Evolutionary conservation across 2,797 vertebrate genomes (phyloP).

Genomic region (Cheirogaleus major): DNA sequence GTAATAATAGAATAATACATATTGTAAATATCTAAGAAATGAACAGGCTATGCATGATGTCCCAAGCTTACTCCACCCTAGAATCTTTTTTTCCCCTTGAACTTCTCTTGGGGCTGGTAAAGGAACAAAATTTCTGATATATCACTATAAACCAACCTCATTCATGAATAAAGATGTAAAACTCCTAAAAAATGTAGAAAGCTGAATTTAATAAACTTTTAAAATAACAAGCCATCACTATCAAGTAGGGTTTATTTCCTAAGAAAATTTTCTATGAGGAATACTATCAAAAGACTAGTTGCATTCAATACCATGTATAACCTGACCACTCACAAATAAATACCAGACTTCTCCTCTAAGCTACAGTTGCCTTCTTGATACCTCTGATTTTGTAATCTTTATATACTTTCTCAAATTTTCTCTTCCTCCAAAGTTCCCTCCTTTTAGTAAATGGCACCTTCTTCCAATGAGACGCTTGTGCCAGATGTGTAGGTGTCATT

Average conservation of each 20-base stretch:
- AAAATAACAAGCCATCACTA: not conserved
- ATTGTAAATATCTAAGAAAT: not conserved
- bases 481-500: not conserved
- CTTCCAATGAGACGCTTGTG: not conserved
- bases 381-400: not conserved
- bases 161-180: not conserved
- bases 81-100: not conserved
- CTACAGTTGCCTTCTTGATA: not conserved
- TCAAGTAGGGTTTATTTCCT: not conserved
- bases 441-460: not conserved
- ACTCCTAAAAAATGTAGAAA: not conserved
- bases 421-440: not conserved
- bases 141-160: not conserved
- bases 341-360: not conserved
- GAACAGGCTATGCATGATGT: not conserved
- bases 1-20: not conserved
- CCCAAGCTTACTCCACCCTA: not conserved
- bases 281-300: not conserved
- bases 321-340: not conserved
- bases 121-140: not conserved
- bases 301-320: not conserved
- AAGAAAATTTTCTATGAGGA: not conserved
- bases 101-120: not conserved
- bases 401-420: not conserved
- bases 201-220: not conserved